Conservation (phyloP, 2,888 invertebrate species). For the Heliconius cydno region DNA sequence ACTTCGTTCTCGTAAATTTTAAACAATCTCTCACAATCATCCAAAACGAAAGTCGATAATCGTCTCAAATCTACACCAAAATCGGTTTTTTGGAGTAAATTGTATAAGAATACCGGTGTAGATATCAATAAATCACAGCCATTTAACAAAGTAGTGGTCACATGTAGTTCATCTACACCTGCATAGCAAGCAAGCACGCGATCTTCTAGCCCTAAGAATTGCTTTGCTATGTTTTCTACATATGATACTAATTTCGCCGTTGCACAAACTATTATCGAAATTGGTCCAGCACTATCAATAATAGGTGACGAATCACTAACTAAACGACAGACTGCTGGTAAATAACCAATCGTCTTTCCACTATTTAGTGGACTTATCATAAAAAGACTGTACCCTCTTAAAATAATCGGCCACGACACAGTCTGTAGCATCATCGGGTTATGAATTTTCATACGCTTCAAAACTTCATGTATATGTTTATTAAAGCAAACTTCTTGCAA, state of each 20-base stretch:
- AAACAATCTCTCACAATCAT: conserved; percentile 87
- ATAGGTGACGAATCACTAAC: conserved; percentile 72
- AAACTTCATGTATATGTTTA: conserved; percentile 57
- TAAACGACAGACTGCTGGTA: conserved; percentile 86
- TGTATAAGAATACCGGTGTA: conserved; percentile 85
- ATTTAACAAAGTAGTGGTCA: conserved; percentile 80
- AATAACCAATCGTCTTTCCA: conserved; percentile 89
- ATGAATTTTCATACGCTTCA: conserved; percentile 65
- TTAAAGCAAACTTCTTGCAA: conserved; percentile 68
- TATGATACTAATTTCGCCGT: conserved; percentile 82
- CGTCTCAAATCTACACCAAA: conserved; percentile 83
- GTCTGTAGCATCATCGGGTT: conserved; percentile 84
- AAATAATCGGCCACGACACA: conserved; percentile 87
- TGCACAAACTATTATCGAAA: conserved; percentile 86
- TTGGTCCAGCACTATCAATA: conserved; percentile 82
- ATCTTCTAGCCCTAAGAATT: conserved; percentile 66
- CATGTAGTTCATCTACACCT: conserved; percentile 66
- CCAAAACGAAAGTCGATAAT: conserved; percentile 87
- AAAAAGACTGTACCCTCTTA: conserved; percentile 85
- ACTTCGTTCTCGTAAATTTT: conserved; percentile 79
- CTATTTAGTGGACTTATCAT: conserved; percentile 83
- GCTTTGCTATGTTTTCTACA: conserved; percentile 68
- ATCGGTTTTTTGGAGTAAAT: conserved; percentile 66
- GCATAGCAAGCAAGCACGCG: conserved; percentile 71
- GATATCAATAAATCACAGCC: conserved; percentile 89